Evolutionary conservation across 2,113 vertebrate species (phyloP), one percentile per base, ranked within the genome.

Genomic region (Coracopsis vasa): DNA sequence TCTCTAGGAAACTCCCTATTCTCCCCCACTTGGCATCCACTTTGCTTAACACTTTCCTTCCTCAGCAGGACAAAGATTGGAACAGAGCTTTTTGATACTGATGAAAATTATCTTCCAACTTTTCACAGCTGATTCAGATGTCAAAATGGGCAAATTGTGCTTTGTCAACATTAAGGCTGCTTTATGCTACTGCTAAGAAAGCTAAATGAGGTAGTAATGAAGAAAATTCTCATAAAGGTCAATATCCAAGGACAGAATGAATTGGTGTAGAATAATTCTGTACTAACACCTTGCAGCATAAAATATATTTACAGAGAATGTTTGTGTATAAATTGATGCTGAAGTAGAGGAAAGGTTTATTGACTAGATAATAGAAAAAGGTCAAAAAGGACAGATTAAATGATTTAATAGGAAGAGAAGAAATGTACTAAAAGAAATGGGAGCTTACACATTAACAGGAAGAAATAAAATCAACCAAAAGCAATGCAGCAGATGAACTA

Each of bases 1-100:
- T 4, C 7, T 54, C 29, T 25, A 6, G 5, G 12, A 45, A 64
- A 7, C 6, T n/a, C 13, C 24, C 13, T 11, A 6, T 3, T 3
- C 13, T 7, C 17, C 3, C 9, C 8, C 17, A 28, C 13, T 16
- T 73, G 16, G 31, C 6, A 24, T 9, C 25, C 20, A 12, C 48
- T 66, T 56, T 12, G 24, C n/a, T 48, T 47, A 61, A 74, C 8
- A 27, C 9, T 7, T 47, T 67, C 20, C 39, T 65, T 77, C 20
- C 50, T 64, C 33, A 15, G 27, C n/a, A 58, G 28, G 11, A 15
- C 64, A 16, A 61, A 60, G 12, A 80, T 58, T 3, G 23, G 39
- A 74, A 28, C 18, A 71, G 47, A 74, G 5, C 29, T 83, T 70
- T 18, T n/a, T 87, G 88, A 35, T 33, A 17, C 2, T 20, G 13